Evolutionary conservation across 1,140 invertebrate genomes (phyloP).

Genomic region (Triops cancriformis): DNA sequence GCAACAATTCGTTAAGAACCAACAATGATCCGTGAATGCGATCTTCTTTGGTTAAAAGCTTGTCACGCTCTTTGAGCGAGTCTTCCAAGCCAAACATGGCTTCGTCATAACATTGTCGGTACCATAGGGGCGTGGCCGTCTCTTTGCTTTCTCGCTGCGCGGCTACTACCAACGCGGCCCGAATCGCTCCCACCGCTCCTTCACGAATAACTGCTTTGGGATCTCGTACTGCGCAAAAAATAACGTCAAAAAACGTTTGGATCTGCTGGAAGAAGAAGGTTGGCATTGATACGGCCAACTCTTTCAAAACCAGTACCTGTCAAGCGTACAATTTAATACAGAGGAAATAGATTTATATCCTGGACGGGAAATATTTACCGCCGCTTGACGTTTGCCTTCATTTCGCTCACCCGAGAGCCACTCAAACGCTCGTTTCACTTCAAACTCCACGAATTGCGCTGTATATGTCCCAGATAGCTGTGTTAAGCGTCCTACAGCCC

Average conservation of each 20-base stretch:
- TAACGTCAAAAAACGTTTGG: slow-evolving; percentile 89
- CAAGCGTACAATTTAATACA: slow-evolving; percentile 20
- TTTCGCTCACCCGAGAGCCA: slow-evolving; percentile 81
- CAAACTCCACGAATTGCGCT: slow-evolving; percentile 91
- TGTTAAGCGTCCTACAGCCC: slow-evolving; percentile 49
- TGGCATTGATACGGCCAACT: slow-evolving; percentile 89
- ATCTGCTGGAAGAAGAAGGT: slow-evolving; percentile 99
- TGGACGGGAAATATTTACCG: slow-evolving; percentile 46
- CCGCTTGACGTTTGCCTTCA: slow-evolving; percentile 81
- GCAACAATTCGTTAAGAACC: slow-evolving; percentile 86
- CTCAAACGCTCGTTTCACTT: slow-evolving; percentile 89
- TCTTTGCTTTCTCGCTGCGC: slow-evolving; percentile 90
- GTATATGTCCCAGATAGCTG: slow-evolving; percentile 80
- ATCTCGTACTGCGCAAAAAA: slow-evolving; percentile 86
- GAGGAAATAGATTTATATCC: neutral
- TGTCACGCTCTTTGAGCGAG: slow-evolving; percentile 50
- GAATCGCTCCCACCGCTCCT: slow-evolving; percentile 80
- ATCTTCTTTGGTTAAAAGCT: slow-evolving; percentile 77
- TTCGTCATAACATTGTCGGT: slow-evolving; percentile 82
- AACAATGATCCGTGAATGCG: slow-evolving; percentile 85
- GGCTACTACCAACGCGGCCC: slow-evolving; percentile 86
- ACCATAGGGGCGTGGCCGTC: slow-evolving; percentile 81
- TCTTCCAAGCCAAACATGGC: slow-evolving; percentile 71
- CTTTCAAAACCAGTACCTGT: slow-evolving; percentile 74
- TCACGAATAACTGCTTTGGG: slow-evolving; percentile 86